Percentiles rank a stretch among this genome's conserved stretches.
Conservation (phyloP, 64 coral and sea anemone species). For the Orbicella faveolata region DNA sequence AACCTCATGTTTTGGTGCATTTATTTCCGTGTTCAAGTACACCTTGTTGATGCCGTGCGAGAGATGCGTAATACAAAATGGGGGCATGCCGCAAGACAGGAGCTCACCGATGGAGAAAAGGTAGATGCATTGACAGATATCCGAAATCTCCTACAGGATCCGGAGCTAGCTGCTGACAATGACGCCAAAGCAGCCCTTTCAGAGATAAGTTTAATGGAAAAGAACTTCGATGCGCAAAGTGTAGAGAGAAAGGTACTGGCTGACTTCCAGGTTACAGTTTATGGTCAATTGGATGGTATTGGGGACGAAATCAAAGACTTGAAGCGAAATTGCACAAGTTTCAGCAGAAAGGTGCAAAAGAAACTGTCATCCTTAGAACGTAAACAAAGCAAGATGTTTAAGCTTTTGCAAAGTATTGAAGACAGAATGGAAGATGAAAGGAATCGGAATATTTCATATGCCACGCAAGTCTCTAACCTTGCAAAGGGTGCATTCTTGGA, state of each 20-base stretch:
- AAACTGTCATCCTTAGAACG: neutral
- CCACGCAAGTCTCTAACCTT: neutral
- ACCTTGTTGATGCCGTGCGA: slow-evolving; percentile 35
- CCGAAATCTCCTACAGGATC: slow-evolving; percentile 48
- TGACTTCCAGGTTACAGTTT: slow-evolving; percentile 22
- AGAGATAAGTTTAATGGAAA: slow-evolving; percentile 42
- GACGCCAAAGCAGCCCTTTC: slow-evolving; percentile 44
- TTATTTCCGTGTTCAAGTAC: slow-evolving; percentile 21
- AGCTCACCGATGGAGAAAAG: slow-evolving; percentile 48
- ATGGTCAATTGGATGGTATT: slow-evolving; percentile 28
- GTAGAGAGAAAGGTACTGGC: slow-evolving; percentile 45
- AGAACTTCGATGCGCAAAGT: slow-evolving; percentile 18
- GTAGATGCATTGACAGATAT: slow-evolving; percentile 30
- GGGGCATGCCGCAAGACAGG: slow-evolving; percentile 63
- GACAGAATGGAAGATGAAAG: neutral
- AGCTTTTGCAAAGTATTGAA: slow-evolving; percentile 5
- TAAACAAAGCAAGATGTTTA: neutral
- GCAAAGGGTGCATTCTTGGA: too few relatives aligned
- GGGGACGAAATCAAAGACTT: neutral
- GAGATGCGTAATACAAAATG: slow-evolving; percentile 61
- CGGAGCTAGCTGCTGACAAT: slow-evolving; percentile 24
- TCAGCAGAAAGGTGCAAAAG: neutral
- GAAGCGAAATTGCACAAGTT: neutral
- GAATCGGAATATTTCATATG: neutral
- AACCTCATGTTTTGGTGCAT: slow-evolving; percentile 52